These are phyloP conservation scores for Brachionus angularis DNA, from an alignment of 1,140 invertebrate genomes.

Conservation along the genomic window DNA sequence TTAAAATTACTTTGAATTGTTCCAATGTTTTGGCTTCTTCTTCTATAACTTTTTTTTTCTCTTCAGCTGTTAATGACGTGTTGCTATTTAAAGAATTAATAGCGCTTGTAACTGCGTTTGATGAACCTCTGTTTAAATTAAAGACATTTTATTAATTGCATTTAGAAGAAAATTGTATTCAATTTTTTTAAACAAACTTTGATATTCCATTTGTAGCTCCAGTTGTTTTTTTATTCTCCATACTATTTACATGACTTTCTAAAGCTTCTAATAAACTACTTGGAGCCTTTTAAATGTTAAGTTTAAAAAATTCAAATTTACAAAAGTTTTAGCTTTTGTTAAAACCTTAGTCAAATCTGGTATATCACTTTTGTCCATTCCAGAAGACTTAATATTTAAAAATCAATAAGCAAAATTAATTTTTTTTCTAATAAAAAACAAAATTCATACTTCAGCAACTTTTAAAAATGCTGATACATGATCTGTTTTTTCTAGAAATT, in stretches of 20 bases:
- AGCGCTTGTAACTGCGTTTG: constrained; percentile 4
- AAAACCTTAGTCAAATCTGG: constrained; percentile 88
- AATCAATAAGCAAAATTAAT: not conserved
- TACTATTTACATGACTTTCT: constrained; percentile 75
- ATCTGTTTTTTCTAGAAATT: constrained; percentile 97
- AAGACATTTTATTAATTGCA: not conserved
- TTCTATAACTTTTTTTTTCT: constrained; percentile 27
- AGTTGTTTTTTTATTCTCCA: constrained; percentile 38
- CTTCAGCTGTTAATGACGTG: constrained; percentile 31
- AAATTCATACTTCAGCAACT: constrained; percentile 73
- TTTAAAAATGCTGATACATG: constrained; percentile 95
- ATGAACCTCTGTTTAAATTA: not conserved
- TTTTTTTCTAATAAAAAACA: not conserved
- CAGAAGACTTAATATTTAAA: constrained; percentile 73
- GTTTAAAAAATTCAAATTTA: not conserved
- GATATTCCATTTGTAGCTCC: not conserved
- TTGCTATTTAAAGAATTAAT: constrained; percentile 35
- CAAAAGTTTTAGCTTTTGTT: constrained; percentile 30
- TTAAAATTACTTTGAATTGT: constrained; percentile 34
- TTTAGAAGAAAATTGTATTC: not conserved
- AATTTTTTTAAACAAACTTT: not conserved
- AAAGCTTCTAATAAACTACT: constrained; percentile 93
- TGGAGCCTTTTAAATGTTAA: constrained; percentile 68
- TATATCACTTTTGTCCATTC: constrained; percentile 97
- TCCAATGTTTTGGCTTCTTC: constrained; percentile 41